phyloP scores from a whole-genome alignment of 2,797 vertebrate genomes.

The Platalea minor region DNA sequence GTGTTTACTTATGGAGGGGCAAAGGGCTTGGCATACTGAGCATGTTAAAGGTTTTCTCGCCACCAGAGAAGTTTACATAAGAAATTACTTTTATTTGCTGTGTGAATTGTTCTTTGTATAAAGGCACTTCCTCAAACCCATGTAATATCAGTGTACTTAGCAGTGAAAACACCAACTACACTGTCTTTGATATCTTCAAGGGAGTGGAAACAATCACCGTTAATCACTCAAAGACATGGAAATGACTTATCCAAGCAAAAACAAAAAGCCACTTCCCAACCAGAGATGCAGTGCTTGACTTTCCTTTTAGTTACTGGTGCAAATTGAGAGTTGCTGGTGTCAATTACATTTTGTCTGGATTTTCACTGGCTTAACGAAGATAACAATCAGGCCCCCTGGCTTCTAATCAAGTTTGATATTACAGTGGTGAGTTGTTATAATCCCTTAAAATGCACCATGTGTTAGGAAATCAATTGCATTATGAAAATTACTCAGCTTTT shows the following conservation, averaged over 20 bases:
- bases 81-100: neutral
- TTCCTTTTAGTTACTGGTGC: neutral
- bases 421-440: conserved; percentile 48
- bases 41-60: neutral
- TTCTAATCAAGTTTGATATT: conserved; percentile 68
- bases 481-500: conserved; percentile 32
- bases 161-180: neutral
- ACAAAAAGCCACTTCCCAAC: neutral
- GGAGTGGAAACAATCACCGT: neutral
- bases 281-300: neutral
- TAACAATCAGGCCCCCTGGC: conserved; percentile 25
- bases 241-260: neutral
- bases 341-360: conserved; percentile 43
- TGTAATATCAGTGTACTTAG: neutral
- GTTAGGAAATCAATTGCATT: conserved; percentile 32
- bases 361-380: conserved; percentile 24
- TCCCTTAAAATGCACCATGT: conserved; percentile 41
- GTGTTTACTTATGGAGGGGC: neutral
- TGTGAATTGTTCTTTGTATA: neutral
- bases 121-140: neutral
- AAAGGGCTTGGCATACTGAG: neutral
- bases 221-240: neutral
- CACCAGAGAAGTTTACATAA: neutral
- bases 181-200: neutral
- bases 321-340: conserved; percentile 25